Base-by-base conservation (phyloP, 2,113 vertebrate genomes). In the Rhadina sibilatrix region DNA sequence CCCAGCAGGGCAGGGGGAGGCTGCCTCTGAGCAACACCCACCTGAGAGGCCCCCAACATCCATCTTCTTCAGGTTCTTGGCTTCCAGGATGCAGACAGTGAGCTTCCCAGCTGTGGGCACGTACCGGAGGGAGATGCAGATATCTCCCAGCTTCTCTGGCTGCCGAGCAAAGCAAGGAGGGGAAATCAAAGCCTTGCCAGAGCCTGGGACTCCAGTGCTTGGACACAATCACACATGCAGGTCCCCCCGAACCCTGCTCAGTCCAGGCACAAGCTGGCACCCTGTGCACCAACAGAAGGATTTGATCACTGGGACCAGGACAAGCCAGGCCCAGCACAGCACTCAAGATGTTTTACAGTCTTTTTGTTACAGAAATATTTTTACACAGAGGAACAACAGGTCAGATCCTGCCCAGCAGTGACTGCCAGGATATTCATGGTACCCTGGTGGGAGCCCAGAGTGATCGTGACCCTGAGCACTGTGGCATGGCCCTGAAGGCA, bases 51-150 rank as follows among this genome's bases (percentile, higher is more conserved):
- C 99, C 3, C 99, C 99, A 2, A 99, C 99, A 33, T 99, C 99
- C 99, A 99, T 99, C 98, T 99, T 99, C 98, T 99, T 99, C 93
- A 99, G 98, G 97, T 99, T 99, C 98, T 99, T 99, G 86, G 99
- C 99, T 76, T 99, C 99, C 96, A 99, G 97, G 93, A 99, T 99
- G 88, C 99, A 99, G 96, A 99, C 99, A 9, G 99, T 99, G 95
- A 99, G 99, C 89, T 99, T 99, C 64, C 99, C 99, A 0, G 99
- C 99, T 0, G 99, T 99, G 89, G 99, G 99, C 94, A 99, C 99
- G 1, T 99, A 99, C 82, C 99, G 99, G 60, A 99, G 98, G 44
- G 99, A 99, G 95, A 99, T 99, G 97, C 99, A 99, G 98, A 99
- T 99, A 92, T 99, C 99, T 18, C 99, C 99, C 57, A 99, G 98